Base-by-base conservation (phyloP, 2,113 vertebrate genomes). In the Xenopus laevis region DNA sequence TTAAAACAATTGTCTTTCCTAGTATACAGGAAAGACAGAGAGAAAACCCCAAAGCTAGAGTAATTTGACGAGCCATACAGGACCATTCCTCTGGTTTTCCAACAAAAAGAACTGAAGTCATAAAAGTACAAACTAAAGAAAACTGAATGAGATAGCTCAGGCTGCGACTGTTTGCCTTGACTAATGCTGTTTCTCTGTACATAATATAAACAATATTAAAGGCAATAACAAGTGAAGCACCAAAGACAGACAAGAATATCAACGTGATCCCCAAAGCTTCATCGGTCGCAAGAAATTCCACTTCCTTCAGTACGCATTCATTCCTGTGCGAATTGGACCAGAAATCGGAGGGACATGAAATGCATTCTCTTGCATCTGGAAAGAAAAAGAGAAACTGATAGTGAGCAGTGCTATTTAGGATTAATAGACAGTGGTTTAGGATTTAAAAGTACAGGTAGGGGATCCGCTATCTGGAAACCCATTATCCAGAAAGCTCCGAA, bases 211-310 rank as follows among this genome's bases (percentile, higher is more conserved):
- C 80, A 13, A 85, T 66, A 6, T 27, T 83, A 0, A 95, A 89
- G 9, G 75, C 82, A 0, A 92, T 74, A 47, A 90, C 86, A 46
- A 87, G 59, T 0, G 91, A 85, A 0, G 87, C 91, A 15, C 94
- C 93, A 7, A 91, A 87, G n/a, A 88, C 81, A 0, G 93, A 86
- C n/a, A 95, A 89, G 63, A 78, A 87, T 2, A 93, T 93, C 59
- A 96, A 81, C 0, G 88, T 91, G 78, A 93, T 92, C 3, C 93
- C 93, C 78, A 95, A 81, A 1, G 92, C 86, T 70, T 95, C 92
- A 11, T 87, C 80, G 5, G 92, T 94, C 66, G 85, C 91, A 40
- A 95, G 86, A 80, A 91, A 96, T 81, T 95, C 93, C 12, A 94
- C 92, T 72, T 88, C 88, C 75, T 94, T 93, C n/a, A 85, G 85